phyloP scores from a whole-genome alignment of 2,888 invertebrate genomes.

The Listrodromus nycthemerus region DNA sequence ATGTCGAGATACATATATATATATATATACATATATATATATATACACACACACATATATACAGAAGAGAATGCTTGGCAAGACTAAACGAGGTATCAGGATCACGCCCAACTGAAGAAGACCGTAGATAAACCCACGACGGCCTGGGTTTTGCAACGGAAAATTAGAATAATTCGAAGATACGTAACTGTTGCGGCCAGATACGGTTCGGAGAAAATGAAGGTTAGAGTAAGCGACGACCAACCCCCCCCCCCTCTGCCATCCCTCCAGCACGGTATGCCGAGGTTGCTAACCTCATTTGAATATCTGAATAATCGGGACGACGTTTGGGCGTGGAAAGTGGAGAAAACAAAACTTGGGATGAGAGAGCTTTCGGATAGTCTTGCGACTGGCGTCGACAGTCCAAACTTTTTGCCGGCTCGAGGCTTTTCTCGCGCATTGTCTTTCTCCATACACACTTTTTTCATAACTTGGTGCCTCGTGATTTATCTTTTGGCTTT shows the following conservation, averaged over 20 bases:
- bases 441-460: constrained; percentile 76
- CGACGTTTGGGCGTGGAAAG: constrained; percentile 82
- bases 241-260: background rate
- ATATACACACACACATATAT: background rate
- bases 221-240: constrained; percentile 33
- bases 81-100: constrained; percentile 47
- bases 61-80: constrained; percentile 30
- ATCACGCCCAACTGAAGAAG: constrained; percentile 45
- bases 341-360: constrained; percentile 70
- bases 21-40: background rate
- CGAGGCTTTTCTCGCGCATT: constrained; percentile 63
- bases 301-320: constrained; percentile 84
- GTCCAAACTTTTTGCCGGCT: constrained; percentile 66
- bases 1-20: background rate
- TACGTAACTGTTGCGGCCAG: constrained; percentile 84
- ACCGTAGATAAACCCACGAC: constrained; percentile 50
- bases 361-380: constrained; percentile 69
- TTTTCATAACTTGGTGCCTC: constrained; percentile 35
- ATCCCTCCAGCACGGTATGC: constrained; percentile 1
- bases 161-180: constrained; percentile 84
- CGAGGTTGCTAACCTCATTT: constrained; percentile 78
- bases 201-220: constrained; percentile 67
- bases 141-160: constrained; percentile 79
- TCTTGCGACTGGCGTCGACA: constrained; percentile 79
- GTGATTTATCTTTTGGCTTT: constrained; percentile 16